phyloP scores from a whole-genome alignment of 2,113 vertebrate genomes.

The Haliaeetus leucogaster region DNA sequence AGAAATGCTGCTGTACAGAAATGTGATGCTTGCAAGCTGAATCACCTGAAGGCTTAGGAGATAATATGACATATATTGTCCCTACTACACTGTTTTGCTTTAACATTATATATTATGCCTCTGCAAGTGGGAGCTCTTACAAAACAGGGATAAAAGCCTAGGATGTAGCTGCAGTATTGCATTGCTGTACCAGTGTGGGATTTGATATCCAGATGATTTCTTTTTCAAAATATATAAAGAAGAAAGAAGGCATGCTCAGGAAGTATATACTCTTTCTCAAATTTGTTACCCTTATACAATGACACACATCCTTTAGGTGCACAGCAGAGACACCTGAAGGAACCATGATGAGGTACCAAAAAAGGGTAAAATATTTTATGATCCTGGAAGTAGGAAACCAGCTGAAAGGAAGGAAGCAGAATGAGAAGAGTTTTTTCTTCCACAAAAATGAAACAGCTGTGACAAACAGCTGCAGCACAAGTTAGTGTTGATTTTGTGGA shows the following conservation, averaged over 20 bases:
- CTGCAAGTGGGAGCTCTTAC: not conserved
- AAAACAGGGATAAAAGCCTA: not conserved
- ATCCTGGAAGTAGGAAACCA: not conserved
- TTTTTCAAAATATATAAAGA: not conserved
- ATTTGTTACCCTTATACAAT: not conserved
- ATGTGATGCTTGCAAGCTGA: not conserved
- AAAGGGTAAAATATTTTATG: not conserved
- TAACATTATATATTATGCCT: not conserved
- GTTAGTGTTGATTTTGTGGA: not conserved
- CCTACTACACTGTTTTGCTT: not conserved
- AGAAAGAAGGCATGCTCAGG: not conserved
- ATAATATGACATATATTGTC: not conserved
- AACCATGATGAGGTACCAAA: not conserved
- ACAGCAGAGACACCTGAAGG: not conserved
- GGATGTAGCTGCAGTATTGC: not conserved
- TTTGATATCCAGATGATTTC: not conserved
- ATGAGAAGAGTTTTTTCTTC: not conserved
- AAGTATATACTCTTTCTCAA: not conserved
- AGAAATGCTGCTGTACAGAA: not conserved
- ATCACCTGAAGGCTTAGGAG: not conserved
- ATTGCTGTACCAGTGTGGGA: not conserved
- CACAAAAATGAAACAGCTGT: not conserved
- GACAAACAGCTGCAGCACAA: not conserved
- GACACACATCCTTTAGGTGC: not conserved
- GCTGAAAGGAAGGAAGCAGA: not conserved